Percentiles rank a stretch among this genome's conserved stretches.
These are phyloP conservation scores for Alauda arvensis DNA, from an alignment of 2,797 vertebrate genomes.

Conservation along the genomic window DNA sequence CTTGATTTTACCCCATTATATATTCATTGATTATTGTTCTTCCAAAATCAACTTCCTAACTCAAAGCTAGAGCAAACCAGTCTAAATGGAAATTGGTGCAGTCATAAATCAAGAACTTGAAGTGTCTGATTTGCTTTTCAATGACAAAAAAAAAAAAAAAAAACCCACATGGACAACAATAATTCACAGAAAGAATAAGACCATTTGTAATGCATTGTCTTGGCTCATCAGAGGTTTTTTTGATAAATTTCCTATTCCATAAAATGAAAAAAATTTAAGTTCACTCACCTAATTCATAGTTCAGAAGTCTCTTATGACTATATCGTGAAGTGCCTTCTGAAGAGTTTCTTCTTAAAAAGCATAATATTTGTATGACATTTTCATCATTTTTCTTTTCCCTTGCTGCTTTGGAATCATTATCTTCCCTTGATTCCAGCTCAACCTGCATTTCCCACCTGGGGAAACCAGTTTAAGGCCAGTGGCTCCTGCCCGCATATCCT, in stretches of 20 bases:
- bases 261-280: slow-evolving; percentile 29
- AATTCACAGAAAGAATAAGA: slow-evolving; percentile 61
- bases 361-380: neutral
- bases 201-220: slow-evolving; percentile 61
- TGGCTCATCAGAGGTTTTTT: slow-evolving; percentile 52
- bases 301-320: slow-evolving; percentile 42
- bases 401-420: neutral
- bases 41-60: slow-evolving; percentile 3
- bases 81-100: slow-evolving; percentile 56
- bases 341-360: slow-evolving; percentile 24
- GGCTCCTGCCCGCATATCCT: neutral
- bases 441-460: neutral
- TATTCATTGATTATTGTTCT: slow-evolving; percentile 47
- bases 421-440: neutral
- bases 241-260: slow-evolving; percentile 60
- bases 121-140: slow-evolving; percentile 70
- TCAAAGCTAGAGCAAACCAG: slow-evolving; percentile 36
- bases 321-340: slow-evolving; percentile 55
- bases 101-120: slow-evolving; percentile 69
- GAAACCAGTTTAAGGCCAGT: neutral
- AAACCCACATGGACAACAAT: slow-evolving; percentile 24
- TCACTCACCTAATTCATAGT: slow-evolving; percentile 65
- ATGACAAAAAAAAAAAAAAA: slow-evolving; percentile 33
- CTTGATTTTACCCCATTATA: slow-evolving; percentile 48
- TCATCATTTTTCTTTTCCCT: neutral